A percentile compares a stretch with the other conserved stretches of the same genome.
phyloP scores from a whole-genome alignment of 1,140 invertebrate genomes.

The Rhopalosiphum padi region DNA sequence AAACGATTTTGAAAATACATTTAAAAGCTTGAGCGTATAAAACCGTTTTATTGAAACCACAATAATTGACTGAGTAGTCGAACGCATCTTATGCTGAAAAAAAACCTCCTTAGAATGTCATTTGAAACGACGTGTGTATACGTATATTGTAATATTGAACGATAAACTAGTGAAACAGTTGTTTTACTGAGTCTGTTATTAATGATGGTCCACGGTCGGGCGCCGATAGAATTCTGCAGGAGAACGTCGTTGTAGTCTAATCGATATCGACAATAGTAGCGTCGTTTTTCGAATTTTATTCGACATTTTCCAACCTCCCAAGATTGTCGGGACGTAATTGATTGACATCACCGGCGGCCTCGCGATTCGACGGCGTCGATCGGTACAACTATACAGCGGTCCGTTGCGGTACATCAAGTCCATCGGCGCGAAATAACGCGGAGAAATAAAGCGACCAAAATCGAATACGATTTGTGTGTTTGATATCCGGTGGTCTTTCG shows the following conservation, averaged over 20 bases:
- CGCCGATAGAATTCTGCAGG: background rate
- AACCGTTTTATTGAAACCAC: background rate
- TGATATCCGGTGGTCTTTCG: background rate
- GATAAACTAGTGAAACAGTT: background rate
- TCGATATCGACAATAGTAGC: background rate
- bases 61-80: background rate
- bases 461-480: background rate
- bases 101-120: background rate
- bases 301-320: background rate
- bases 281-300: background rate
- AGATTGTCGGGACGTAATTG: background rate
- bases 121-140: background rate
- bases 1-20: background rate
- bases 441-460: background rate
- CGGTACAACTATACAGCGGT: background rate
- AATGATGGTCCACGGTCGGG: background rate
- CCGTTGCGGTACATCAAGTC: background rate
- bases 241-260: background rate
- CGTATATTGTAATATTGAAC: background rate
- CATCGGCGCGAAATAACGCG: background rate
- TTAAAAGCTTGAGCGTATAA: background rate
- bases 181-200: background rate
- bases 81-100: background rate
- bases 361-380: background rate
- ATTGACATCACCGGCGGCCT: background rate